phyloP scores from a whole-genome alignment of 2,888 invertebrate species.

The Empis stercorea region DNA sequence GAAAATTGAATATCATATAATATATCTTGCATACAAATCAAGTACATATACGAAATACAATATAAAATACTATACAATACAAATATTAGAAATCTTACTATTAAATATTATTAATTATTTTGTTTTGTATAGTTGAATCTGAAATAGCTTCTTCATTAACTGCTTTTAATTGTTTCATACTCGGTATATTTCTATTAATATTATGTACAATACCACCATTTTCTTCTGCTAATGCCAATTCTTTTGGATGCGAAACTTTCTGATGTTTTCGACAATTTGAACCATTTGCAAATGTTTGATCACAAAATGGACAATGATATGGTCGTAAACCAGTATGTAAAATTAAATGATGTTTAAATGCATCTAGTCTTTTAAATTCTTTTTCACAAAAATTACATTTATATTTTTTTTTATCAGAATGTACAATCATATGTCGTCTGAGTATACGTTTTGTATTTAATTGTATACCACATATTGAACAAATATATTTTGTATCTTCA shows the following conservation, averaged over 20 bases:
- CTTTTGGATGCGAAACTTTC: constrained; percentile 32
- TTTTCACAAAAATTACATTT: constrained; percentile 32
- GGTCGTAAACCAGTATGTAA: constrained; percentile 33
- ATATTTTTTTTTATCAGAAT: constrained; percentile 29
- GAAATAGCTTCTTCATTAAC: not conserved
- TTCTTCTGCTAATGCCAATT: constrained; percentile 32
- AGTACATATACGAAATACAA: too few relatives aligned
- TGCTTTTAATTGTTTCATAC: not conserved
- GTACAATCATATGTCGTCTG: constrained; percentile 36
- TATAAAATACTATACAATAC: too few relatives aligned
- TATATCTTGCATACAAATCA: too few relatives aligned
- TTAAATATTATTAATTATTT: too few relatives aligned
- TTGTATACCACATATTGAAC: constrained; percentile 32
- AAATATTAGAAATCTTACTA: too few relatives aligned
- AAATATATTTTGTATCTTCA: constrained; percentile 26
- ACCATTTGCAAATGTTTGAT: constrained; percentile 33
- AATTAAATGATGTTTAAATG: constrained; percentile 34
- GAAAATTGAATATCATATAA: too few relatives aligned
- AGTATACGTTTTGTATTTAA: constrained; percentile 38
- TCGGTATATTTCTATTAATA: not conserved
- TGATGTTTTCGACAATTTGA: constrained; percentile 36
- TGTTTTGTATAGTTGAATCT: too few relatives aligned
- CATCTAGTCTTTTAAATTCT: constrained; percentile 32
- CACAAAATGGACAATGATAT: constrained; percentile 34
- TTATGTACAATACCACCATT: not conserved